These are phyloP conservation scores for Calidris pugnax DNA, from an alignment of 2,113 vertebrate species.

Conservation along the genomic window DNA sequence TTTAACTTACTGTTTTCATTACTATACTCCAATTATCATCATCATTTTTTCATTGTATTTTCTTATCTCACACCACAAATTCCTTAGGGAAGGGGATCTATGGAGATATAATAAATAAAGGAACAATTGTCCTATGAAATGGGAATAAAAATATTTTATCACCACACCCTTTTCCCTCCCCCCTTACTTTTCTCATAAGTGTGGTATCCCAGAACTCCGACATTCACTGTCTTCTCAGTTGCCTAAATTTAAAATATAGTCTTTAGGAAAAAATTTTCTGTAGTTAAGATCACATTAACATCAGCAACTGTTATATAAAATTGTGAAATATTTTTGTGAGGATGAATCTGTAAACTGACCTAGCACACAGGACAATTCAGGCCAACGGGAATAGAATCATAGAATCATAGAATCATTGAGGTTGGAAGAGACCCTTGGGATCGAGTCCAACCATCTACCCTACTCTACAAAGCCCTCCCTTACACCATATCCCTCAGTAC, in stretches of 20 bases:
- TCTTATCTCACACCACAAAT: background rate
- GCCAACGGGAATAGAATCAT: too few species aligned
- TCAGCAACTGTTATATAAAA: background rate
- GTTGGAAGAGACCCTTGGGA: too few species aligned
- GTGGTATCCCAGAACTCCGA: background rate
- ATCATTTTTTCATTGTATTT: background rate
- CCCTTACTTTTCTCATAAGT: background rate
- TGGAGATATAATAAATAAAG: background rate
- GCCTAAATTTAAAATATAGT: background rate
- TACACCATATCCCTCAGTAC: too few species aligned
- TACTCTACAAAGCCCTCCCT: too few species aligned
- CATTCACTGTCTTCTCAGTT: background rate
- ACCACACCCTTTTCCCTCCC: rapidly evolving
- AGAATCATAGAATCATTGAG: too few species aligned
- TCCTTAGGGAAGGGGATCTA: background rate
- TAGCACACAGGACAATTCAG: background rate
- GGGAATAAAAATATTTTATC: background rate
- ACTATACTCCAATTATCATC: background rate
- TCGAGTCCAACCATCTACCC: too few species aligned
- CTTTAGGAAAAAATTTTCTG: background rate
- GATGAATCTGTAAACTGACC: background rate
- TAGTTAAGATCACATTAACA: background rate
- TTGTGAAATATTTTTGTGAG: background rate
- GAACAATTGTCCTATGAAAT: background rate
- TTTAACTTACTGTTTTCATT: conserved; percentile 43